Conservation (phyloP, 2,888 invertebrate species). For the Mantis religiosa region DNA sequence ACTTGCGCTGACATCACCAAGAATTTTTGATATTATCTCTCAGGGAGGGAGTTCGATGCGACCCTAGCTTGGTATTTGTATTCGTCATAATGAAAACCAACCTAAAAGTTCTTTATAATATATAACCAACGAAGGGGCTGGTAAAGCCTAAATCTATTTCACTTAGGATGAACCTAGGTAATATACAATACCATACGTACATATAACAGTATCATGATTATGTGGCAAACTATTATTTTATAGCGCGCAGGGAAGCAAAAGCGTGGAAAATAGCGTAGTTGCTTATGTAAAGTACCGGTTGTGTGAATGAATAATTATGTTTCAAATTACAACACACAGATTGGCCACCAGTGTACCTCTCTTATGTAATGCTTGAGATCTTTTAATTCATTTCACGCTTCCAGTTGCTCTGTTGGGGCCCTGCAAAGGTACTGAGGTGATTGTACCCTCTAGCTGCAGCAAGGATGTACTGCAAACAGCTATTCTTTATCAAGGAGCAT, state of each 20-base stretch:
- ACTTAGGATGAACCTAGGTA: not conserved
- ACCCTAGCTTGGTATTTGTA: too few species aligned
- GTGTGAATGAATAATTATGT: not conserved
- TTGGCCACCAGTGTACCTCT: not conserved
- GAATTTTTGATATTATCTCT: not conserved
- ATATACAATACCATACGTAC: not conserved
- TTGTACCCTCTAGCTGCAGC: too few species aligned
- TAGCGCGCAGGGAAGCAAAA: not conserved
- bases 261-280: not conserved
- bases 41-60: too few species aligned
- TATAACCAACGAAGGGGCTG: too few species aligned
- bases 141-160: too few species aligned
- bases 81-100: too few species aligned
- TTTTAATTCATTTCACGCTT: not conserved
- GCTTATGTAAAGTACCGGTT: not conserved
- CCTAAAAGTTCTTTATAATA: too few species aligned
- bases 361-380: not conserved
- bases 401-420: not conserved
- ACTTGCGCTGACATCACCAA: not conserved
- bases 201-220: not conserved
- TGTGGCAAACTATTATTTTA: not conserved
- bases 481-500: too few species aligned
- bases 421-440: too few species aligned
- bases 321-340: not conserved
- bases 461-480: too few species aligned